phyloP scores from a whole-genome alignment of 2,113 vertebrate species.

The Corvus cornix region DNA sequence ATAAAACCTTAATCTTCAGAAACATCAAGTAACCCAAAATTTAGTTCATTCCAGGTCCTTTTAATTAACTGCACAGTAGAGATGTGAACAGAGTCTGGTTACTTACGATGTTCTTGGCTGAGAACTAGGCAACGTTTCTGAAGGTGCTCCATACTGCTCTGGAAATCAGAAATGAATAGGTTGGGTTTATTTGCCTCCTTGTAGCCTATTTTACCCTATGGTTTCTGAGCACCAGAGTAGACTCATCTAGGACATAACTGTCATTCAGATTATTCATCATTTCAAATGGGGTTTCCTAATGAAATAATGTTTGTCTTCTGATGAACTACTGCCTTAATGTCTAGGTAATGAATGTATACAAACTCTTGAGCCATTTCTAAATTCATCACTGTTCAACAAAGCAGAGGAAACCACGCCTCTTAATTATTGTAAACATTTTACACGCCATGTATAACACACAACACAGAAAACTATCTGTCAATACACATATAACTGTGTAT shows the following conservation, averaged over 20 bases:
- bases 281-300: background rate
- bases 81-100: background rate
- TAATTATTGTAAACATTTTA: background rate
- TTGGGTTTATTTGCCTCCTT: background rate
- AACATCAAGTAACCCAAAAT: background rate
- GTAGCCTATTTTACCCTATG: background rate
- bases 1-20: background rate
- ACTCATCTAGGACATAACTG: background rate
- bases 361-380: background rate
- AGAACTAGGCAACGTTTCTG: slow-evolving; percentile 62
- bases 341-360: background rate
- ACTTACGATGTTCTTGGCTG: slow-evolving; percentile 80
- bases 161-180: background rate
- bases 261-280: background rate
- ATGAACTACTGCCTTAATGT: background rate
- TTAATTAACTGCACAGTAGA: background rate
- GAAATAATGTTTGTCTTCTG: background rate
- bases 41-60: background rate
- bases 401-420: background rate
- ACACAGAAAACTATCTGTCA: background rate
- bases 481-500: background rate
- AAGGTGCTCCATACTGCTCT: slow-evolving; percentile 75
- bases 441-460: fast-evolving
- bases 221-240: background rate
- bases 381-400: background rate